Conservation (phyloP, 2,113 vertebrate species). For the Ascaphus truei region DNA sequence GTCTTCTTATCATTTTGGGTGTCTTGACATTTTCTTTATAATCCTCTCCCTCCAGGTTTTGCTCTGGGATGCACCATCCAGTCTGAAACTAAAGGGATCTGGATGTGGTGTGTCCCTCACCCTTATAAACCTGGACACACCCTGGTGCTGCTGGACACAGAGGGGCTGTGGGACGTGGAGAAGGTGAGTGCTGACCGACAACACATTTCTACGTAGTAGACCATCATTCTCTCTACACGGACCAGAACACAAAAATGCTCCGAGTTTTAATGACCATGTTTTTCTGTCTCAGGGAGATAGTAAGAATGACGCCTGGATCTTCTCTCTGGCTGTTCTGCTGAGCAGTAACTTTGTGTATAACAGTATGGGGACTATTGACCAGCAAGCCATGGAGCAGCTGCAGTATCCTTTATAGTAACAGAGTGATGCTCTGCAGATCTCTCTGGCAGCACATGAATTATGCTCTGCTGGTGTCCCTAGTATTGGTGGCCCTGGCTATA, state of each 20-base stretch:
- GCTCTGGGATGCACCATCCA: conserved; percentile 53
- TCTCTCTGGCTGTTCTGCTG: conserved; percentile 43
- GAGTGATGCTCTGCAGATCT: too few species aligned
- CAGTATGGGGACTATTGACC: conserved; percentile 45
- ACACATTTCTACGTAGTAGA: background rate
- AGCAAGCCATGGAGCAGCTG: conserved; percentile 15
- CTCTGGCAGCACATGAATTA: conserved; percentile 16
- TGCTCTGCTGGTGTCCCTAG: too few species aligned
- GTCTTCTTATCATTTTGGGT: too few species aligned
- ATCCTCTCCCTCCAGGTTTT: too few species aligned
- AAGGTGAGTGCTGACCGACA: conserved; percentile 38
- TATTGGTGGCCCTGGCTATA: too few species aligned
- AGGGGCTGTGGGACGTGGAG: conserved; percentile 47
- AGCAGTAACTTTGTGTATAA: conserved; percentile 52
- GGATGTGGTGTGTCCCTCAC: conserved; percentile 58
- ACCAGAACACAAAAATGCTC: too few species aligned
- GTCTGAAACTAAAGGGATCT: too few species aligned
- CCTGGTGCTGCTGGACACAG: conserved; percentile 49
- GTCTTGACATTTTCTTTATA: too few species aligned
- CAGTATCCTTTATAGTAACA: conserved; percentile 1
- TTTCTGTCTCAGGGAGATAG: conserved; percentile 27
- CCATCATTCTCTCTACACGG: too few species aligned
- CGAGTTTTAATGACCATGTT: background rate
- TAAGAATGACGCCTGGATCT: conserved; percentile 51
- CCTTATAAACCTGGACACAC: conserved; percentile 27